Conservation (phyloP, 2,888 invertebrate species). For the Hemaris fuciformis region DNA sequence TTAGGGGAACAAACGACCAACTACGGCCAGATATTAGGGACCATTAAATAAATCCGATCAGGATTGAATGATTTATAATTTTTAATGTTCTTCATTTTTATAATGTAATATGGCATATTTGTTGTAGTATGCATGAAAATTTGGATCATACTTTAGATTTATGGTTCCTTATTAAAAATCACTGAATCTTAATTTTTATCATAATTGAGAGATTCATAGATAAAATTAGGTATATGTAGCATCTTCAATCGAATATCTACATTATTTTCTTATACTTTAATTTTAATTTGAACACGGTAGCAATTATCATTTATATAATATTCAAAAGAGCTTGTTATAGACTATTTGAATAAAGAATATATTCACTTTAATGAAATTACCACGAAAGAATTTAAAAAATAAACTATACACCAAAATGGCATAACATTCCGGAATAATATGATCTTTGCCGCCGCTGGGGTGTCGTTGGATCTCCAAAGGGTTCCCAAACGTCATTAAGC, state of each 20-base stretch:
- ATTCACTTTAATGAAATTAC: neutral
- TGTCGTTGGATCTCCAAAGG: slow-evolving; percentile 23
- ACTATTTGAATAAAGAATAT: too few relatives aligned
- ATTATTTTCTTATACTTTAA: too few relatives aligned
- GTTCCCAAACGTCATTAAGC: slow-evolving; percentile 34
- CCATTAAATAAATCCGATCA: slow-evolving; percentile 26
- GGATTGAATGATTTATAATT: neutral
- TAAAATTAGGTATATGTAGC: too few relatives aligned
- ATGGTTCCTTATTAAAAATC: too few relatives aligned
- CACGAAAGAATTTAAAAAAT: neutral
- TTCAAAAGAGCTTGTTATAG: too few relatives aligned
- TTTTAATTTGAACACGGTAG: too few relatives aligned
- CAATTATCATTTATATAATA: too few relatives aligned
- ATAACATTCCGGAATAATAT: neutral
- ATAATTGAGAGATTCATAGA: too few relatives aligned
- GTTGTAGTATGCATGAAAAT: too few relatives aligned
- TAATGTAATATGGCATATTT: neutral
- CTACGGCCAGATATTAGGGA: slow-evolving; percentile 41
- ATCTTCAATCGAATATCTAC: too few relatives aligned
- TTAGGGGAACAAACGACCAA: slow-evolving; percentile 54
- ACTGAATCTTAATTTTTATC: too few relatives aligned
- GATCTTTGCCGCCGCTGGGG: slow-evolving; percentile 27
- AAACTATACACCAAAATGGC: neutral
- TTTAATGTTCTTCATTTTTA: neutral
- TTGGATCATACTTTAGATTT: too few relatives aligned